These are phyloP conservation scores for Herpailurus yagouaroundi DNA, from an alignment of 2,113 vertebrate species.

Conservation along the genomic window DNA sequence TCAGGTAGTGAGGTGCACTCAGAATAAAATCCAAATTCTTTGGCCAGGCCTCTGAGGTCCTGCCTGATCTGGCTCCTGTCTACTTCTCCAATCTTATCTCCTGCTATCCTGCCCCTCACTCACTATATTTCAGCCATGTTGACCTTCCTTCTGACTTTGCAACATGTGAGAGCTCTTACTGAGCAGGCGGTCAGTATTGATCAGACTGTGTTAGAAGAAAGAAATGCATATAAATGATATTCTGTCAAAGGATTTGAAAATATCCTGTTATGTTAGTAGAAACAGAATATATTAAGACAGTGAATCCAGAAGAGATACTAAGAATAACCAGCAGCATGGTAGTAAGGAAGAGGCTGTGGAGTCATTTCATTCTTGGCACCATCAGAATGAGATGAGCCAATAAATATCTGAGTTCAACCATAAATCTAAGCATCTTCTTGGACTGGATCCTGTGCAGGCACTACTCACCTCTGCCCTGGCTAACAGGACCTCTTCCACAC, in stretches of 20 bases:
- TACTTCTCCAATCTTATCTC: not conserved
- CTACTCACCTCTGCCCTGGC: not conserved
- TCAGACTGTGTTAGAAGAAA: not conserved
- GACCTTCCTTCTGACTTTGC: not conserved
- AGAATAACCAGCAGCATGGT: not conserved
- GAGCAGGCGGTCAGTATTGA: not conserved
- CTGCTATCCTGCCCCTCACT: not conserved
- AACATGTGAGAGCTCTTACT: not conserved
- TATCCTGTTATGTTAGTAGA: not conserved
- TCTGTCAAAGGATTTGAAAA: conserved; percentile 8
- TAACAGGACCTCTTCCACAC: not conserved
- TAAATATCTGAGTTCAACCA: not conserved
- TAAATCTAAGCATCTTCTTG: not conserved
- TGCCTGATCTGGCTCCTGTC: not conserved
- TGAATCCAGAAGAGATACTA: not conserved
- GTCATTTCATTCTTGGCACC: not conserved
- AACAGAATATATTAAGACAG: not conserved
- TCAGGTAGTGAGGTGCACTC: not conserved
- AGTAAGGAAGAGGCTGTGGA: not conserved
- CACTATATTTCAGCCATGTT: not conserved
- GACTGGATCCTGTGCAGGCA: not conserved
- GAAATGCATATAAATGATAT: not conserved
- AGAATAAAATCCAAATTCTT: not conserved
- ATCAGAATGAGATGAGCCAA: not conserved
- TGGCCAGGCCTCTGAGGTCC: not conserved